Percentiles rank a stretch among this genome's conserved stretches.
These are phyloP conservation scores for Trachymyrmex cornetzi DNA, from an alignment of 1,140 invertebrate genomes.

Conservation along the genomic window DNA sequence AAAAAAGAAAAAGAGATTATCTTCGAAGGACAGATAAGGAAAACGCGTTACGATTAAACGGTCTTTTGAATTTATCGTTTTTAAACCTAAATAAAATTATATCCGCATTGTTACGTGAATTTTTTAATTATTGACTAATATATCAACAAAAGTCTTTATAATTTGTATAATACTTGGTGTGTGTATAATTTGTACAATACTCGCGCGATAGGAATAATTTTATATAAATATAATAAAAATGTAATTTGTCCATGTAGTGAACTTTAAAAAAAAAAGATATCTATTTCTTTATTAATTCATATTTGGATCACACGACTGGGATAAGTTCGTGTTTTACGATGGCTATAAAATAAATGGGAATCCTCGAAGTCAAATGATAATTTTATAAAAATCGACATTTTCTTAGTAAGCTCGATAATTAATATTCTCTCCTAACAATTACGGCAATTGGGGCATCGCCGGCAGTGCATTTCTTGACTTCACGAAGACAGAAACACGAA, in stretches of 20 bases:
- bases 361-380: conserved; percentile 29
- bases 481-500: conserved; percentile 22
- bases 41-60: not conserved
- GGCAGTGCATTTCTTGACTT: not conserved
- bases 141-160: not conserved
- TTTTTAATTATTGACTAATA: not conserved
- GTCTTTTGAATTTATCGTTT: not conserved
- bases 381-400: conserved; percentile 34
- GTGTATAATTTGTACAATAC: not conserved
- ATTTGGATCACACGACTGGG: not conserved
- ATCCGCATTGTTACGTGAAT: not conserved
- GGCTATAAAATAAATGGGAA: not conserved
- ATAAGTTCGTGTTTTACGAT: not conserved
- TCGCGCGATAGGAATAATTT: too few relatives aligned
- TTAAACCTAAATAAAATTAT: conserved; percentile 4
- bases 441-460: conserved; percentile 24
- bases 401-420: conserved; percentile 37
- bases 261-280: not conserved
- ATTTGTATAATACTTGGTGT: not conserved
- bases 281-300: not conserved
- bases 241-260: not conserved
- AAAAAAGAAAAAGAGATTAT: not conserved
- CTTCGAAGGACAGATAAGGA: not conserved
- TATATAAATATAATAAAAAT: not conserved
- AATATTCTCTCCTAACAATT: conserved; percentile 42